Base-by-base conservation (phyloP, 2,888 invertebrate species). In the Allophyes oxyacanthae region DNA sequence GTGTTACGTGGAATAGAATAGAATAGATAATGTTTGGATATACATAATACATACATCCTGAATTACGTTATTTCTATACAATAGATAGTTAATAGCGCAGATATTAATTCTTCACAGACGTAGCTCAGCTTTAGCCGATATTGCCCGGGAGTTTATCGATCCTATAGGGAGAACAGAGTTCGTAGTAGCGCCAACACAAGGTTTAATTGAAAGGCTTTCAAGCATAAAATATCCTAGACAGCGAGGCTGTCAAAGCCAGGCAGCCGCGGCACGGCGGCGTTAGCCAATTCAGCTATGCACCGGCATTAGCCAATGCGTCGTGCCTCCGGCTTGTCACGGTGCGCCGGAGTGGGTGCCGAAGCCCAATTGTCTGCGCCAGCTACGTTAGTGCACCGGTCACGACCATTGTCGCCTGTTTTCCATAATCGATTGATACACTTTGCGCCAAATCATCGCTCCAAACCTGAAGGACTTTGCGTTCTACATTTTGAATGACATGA, bases 361-460 rank as follows among this genome's bases (percentile, higher is more conserved):
- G 50, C 71, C 65, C 20, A 71, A 30, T 46, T 70, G 65, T 56
- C 65, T 42, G 45, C 43, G 30, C 15, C 20, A 15, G 44, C 51
- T 6, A 45, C 61, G 48, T 54, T 55, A 75, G 71, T 55, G 57
- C 43, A 51, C 45, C 36, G 50, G 53, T 59, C 72, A 72, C 71
- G 76, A 75, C 42, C 43, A 36, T 66, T 56, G 58, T 72, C 43
- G 54, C 56, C 43, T 41, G 58, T 20, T 72, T 58, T 25, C 68
- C 76, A 62, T 49, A 75, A 72, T 72, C 76, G 73, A 59, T 45
- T 56, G 15, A 7, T 40, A 3, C 36, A 58, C 53, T 70, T 54
- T 20, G 44, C 41, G 40, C 41, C 25, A 38, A 42, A 49, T 37
- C 41, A 49, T 41, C 54, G 44, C 32, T 36, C 30, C 40, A 11